Evolutionary conservation across 1,140 invertebrate species (phyloP).

Genomic region (Trichomalopsis sarcophagae): DNA sequence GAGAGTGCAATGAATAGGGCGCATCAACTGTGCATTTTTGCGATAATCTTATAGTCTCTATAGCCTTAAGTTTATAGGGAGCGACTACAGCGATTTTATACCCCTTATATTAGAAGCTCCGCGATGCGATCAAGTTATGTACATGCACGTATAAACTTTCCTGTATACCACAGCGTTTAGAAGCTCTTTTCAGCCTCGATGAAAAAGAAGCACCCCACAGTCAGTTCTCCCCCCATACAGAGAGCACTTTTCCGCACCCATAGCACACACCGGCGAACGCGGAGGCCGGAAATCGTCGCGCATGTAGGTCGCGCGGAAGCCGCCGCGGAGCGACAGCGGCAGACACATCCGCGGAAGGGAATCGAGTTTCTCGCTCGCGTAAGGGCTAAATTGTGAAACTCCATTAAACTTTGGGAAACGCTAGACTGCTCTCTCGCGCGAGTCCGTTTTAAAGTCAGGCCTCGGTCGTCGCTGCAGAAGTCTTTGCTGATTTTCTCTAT

Average conservation of each 20-base stretch:
- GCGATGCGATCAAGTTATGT: too few relatives aligned
- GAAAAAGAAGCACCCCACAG: too few relatives aligned
- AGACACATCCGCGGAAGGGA: not conserved
- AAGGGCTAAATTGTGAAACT: slow-evolving; percentile 43
- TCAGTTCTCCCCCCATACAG: too few relatives aligned
- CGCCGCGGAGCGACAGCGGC: not conserved
- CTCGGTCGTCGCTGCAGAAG: not conserved
- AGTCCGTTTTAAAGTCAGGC: not conserved
- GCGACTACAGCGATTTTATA: too few relatives aligned
- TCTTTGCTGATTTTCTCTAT: not conserved
- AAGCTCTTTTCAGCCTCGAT: too few relatives aligned
- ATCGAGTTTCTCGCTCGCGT: not conserved
- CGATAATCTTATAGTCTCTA: too few relatives aligned
- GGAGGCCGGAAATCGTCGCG: slow-evolving; percentile 7
- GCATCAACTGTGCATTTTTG: too few relatives aligned
- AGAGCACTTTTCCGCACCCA: not conserved
- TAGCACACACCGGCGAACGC: not conserved
- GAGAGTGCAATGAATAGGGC: too few relatives aligned
- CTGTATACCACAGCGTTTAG: too few relatives aligned
- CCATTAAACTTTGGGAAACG: slow-evolving; percentile 47
- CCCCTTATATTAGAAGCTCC: too few relatives aligned
- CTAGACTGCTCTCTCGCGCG: not conserved
- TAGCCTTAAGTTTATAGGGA: too few relatives aligned
- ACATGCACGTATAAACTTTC: too few relatives aligned
- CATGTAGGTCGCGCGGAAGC: not conserved